Base-by-base conservation (phyloP, 2,113 vertebrate species). In the Oxygymnocypris stewartii region DNA sequence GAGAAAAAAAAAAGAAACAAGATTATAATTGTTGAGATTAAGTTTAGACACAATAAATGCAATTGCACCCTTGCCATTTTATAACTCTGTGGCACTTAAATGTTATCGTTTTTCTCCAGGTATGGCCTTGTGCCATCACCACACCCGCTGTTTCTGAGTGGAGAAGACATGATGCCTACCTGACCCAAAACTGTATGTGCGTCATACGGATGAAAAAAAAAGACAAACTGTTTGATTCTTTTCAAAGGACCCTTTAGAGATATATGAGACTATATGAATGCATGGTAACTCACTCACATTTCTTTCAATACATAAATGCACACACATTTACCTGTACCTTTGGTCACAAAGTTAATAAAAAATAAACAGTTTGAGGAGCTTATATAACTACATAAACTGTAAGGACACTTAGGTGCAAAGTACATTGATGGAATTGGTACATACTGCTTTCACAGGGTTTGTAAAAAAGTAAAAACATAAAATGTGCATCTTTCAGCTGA, bases 91-190 rank as follows among this genome's bases (percentile, higher is more conserved):
- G 35, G 71, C 87, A 89, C 84, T 91, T 93, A 90, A 93, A 87
- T 81, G 94, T 95, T 95, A 94, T 93, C 90, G 90, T 86, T 80
- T 80, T 65, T 69, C 35, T 82, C 42, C 83, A 75, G 28, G 44
- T 35, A 82, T 28, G 23, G 44, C 80, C 42, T 16, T 82, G 44
- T 20, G 71, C 5, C 82, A 84, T 79, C 81, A 63, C 54, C 75
- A 65, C 28, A 31, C 25, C 40, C 8, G 4, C 47, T 59, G 9
- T 51, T 25, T 16, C 82, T 31, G 31, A 65, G n/a, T 61, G 57
- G 35, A 61, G 78, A 61, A 42, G 54, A 25, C 54, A 67, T 13
- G 42, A 84, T 47, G 69, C 57, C 16, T 74, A 71, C 25, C 63
- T 84, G 47, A 40, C 35, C 4, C 47, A 37, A 67, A 84, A 11